These are phyloP conservation scores for Glaucidium brasilianum DNA, from an alignment of 2,113 vertebrate species.

Conservation along the genomic window DNA sequence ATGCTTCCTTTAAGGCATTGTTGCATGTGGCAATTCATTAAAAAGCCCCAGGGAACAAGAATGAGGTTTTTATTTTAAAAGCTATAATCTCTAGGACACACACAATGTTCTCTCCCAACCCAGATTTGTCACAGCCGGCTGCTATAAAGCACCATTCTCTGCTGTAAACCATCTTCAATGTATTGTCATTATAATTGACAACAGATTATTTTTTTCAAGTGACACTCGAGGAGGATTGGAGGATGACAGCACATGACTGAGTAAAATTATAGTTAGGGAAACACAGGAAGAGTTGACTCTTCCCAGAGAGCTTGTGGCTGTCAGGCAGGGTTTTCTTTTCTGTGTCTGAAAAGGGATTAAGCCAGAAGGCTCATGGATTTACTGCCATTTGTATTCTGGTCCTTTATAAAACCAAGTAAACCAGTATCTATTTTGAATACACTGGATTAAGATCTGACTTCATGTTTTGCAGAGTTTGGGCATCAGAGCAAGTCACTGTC, in stretches of 20 bases:
- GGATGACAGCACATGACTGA: constrained; percentile 22
- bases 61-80: constrained; percentile 57
- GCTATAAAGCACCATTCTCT: neutral
- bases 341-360: constrained; percentile 26
- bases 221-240: neutral
- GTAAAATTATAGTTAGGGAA: constrained; percentile 17
- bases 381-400: neutral
- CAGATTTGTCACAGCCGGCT: constrained; percentile 29
- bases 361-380: constrained; percentile 2
- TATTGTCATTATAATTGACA: constrained; percentile 36
- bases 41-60: neutral
- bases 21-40: constrained; percentile 12
- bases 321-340: constrained; percentile 9
- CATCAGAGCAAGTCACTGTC: neutral
- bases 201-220: constrained; percentile 9
- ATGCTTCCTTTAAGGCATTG: neutral
- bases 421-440: neutral
- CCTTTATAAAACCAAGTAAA: neutral
- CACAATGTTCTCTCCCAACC: constrained; percentile 11
- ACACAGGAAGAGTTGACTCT: neutral
- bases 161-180: constrained; percentile 10
- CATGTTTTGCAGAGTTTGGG: neutral
- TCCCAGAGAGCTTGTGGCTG: neutral
- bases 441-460: neutral
- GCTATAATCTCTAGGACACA: constrained; percentile 12